Evolutionary conservation across 2,888 invertebrate species (phyloP).

Genomic region (Trachelus iudaicus): DNA sequence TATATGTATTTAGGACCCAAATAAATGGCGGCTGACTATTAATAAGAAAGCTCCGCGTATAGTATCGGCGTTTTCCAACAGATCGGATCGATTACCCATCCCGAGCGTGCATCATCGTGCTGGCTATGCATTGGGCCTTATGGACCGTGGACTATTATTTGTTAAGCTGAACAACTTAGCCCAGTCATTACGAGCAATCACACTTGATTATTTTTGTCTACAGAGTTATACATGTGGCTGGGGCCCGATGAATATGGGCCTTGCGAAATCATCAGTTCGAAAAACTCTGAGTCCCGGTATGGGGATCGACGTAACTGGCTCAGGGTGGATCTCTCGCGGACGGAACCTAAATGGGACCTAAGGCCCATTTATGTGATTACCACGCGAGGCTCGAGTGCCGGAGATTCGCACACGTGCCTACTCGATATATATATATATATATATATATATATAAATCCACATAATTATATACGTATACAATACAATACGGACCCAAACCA

Average conservation of each 20-base stretch:
- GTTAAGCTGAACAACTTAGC: conserved; percentile 64
- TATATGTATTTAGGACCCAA: not conserved
- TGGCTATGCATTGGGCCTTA: not conserved
- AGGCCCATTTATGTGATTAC: conserved; percentile 23
- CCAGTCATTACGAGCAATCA: conserved; percentile 65
- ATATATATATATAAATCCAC: too few relatives aligned
- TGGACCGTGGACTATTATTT: conserved; percentile 54
- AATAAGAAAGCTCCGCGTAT: conserved; percentile 56
- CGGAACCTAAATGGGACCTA: not conserved
- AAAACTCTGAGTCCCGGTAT: not conserved
- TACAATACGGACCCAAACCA: not conserved
- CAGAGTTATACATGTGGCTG: conserved; percentile 32
- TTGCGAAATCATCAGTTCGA: conserved; percentile 1
- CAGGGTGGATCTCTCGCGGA: not conserved
- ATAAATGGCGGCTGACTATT: conserved; percentile 50
- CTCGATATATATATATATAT: too few relatives aligned
- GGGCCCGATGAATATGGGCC: not conserved
- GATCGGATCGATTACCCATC: conserved; percentile 58
- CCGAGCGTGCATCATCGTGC: conserved; percentile 1
- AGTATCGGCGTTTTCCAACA: conserved; percentile 50
- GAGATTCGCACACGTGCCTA: conserved; percentile 1
- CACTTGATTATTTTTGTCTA: conserved; percentile 66
- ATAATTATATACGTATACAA: too few relatives aligned
- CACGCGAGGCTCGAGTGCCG: not conserved
- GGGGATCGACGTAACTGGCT: conserved; percentile 1